phyloP scores from a whole-genome alignment of 1,140 invertebrate species.

The Sycophila sp. region DNA sequence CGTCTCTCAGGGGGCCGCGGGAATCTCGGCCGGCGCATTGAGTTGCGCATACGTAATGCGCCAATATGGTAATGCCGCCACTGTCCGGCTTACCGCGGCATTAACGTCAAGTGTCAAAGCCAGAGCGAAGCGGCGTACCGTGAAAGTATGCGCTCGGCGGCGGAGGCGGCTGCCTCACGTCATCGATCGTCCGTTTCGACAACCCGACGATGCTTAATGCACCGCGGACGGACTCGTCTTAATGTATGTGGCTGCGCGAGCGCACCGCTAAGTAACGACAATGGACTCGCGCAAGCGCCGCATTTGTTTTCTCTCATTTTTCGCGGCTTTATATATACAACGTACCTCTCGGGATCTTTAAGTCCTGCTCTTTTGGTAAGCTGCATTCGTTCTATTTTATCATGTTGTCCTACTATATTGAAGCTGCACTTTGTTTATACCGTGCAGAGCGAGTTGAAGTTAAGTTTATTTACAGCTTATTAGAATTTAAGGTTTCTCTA shows the following conservation, averaged over 20 bases:
- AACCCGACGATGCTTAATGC: not conserved
- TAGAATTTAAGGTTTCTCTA: too few relatives aligned
- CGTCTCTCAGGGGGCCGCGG: conserved; percentile 18
- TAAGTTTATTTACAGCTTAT: too few relatives aligned
- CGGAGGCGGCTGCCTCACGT: too few relatives aligned
- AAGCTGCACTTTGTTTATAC: too few relatives aligned
- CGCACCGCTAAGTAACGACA: not conserved
- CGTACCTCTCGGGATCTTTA: not conserved
- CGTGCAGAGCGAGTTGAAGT: too few relatives aligned
- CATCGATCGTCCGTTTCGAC: conserved; percentile 30
- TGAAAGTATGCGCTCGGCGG: conserved; percentile 12
- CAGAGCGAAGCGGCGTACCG: conserved; percentile 3
- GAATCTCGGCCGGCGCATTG: conserved; percentile 41
- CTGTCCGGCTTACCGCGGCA: conserved; percentile 53
- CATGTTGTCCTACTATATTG: too few relatives aligned
- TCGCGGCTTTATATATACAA: not conserved
- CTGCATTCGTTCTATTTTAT: too few relatives aligned
- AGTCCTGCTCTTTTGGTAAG: too few relatives aligned
- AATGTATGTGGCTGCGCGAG: not conserved
- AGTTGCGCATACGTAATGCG: conserved; percentile 56
- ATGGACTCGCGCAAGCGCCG: too few relatives aligned
- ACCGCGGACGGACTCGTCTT: not conserved
- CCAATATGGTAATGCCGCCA: conserved; percentile 39
- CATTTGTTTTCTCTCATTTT: not conserved
- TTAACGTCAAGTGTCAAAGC: conserved; percentile 54